Base-by-base conservation (phyloP, 2,888 invertebrate genomes). In the Ectemnius continuus region DNA sequence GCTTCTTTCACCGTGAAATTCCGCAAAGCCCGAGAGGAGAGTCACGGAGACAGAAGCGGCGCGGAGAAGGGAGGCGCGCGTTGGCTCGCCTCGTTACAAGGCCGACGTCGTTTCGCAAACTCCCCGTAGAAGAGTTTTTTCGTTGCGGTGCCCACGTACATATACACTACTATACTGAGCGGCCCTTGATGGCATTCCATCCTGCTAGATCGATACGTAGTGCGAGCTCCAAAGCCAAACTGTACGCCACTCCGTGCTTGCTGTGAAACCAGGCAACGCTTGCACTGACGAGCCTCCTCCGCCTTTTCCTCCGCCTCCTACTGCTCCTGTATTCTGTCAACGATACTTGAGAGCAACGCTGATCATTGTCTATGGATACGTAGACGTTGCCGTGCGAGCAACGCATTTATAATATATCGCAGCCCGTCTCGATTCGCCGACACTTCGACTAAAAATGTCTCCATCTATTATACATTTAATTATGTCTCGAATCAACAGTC, bases 171-270 rank as follows among this genome's bases (percentile, higher is more conserved):
- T 36, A 36, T 36, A 36, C 36, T 36, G 8, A 36, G 36, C 36
- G 36, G 36, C 36, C 36, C 72, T 78, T 63, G 77, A 72, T 77
- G 67, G 74, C 80, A 78, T 79, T 84, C 81, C 79, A 67, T 75
- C 70, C 75, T 11, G 73, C 78, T 76, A 82, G 85, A 87, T 87
- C 87, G 86, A 87, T 87, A 86, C 82, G 79, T 79, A 78, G 80
- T 79, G 80, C 80, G 84, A 85, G 84, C 83, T 84, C 84, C 84
- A 82, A 85, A 86, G 86, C 86, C 85, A 84, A 87, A 87, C 85
- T 81, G 83, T 83, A 82, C 73, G 71, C 62, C 74, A 36, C 36
- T 36, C 36, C 8, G 36, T 36, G 63, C 64, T 70, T 48, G 64
- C 70, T 70, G 73, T 73, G 75, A 81, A 81, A 71, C 71, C 69